A percentile compares a stretch with the other conserved stretches of the same genome.
These are phyloP conservation scores for Myopa tessellatipennis DNA, from an alignment of 2,888 invertebrate species.

Conservation along the genomic window DNA sequence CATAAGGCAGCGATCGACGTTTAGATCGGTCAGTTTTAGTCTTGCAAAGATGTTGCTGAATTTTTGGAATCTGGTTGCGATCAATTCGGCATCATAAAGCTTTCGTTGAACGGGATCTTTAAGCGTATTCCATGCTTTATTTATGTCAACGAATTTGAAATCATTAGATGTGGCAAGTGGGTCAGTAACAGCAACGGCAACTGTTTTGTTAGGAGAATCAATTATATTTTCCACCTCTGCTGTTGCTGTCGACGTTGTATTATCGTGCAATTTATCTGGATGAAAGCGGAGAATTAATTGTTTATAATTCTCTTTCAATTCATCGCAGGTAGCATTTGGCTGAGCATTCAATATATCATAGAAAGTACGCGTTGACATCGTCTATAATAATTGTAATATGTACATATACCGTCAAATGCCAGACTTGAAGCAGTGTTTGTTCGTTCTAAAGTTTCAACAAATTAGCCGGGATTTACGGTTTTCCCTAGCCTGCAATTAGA, in stretches of 20 bases:
- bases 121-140: slow-evolving; percentile 79
- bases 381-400: background rate
- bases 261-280: slow-evolving; percentile 65
- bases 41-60: slow-evolving; percentile 72
- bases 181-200: slow-evolving; percentile 35
- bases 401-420: background rate
- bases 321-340: slow-evolving; percentile 57
- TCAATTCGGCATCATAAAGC: slow-evolving; percentile 75
- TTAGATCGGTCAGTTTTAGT: slow-evolving; percentile 69
- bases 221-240: slow-evolving; percentile 39
- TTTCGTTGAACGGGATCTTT: slow-evolving; percentile 73
- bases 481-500: slow-evolving; percentile 27
- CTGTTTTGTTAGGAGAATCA: slow-evolving; percentile 23
- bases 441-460: background rate
- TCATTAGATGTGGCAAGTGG: slow-evolving; percentile 15
- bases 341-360: slow-evolving; percentile 62
- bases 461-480: background rate
- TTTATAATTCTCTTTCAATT: slow-evolving; percentile 65
- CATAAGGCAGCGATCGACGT: slow-evolving; percentile 11
- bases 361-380: slow-evolving; percentile 49
- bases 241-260: slow-evolving; percentile 37
- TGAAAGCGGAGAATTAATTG: slow-evolving; percentile 66
- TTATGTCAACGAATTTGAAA: slow-evolving; percentile 70
- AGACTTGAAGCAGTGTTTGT: background rate
- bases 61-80: slow-evolving; percentile 72